Conservation (phyloP, 2,888 invertebrate genomes). For the Syritta pipiens region DNA sequence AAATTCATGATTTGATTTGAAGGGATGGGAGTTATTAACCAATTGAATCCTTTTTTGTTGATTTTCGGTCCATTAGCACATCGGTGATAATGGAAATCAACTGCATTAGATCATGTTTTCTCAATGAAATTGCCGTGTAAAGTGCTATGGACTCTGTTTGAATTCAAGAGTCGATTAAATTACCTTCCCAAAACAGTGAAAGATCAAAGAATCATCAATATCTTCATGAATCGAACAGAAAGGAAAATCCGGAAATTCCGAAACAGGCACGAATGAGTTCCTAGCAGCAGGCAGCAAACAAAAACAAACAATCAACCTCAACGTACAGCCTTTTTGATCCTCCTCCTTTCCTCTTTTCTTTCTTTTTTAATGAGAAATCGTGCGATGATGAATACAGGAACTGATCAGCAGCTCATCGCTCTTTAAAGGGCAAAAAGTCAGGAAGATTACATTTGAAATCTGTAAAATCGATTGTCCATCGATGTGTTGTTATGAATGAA, state of each 20-base stretch:
- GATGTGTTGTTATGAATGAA: constrained; percentile 15
- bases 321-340: constrained; percentile 52
- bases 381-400: constrained; percentile 51
- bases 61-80: constrained; percentile 52
- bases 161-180: no score
- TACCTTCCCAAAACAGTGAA: constrained; percentile 4
- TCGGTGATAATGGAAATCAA: constrained; percentile 56
- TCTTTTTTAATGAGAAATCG: constrained; percentile 24
- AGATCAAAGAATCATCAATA: constrained; percentile 40
- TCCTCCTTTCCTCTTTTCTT: constrained; percentile 41
- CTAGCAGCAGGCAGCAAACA: constrained; percentile 33
- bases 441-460: constrained; percentile 56
- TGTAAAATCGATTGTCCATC: constrained; percentile 51
- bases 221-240: not conserved
- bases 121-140: constrained; percentile 9
- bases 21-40: constrained; percentile 1
- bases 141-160: constrained; percentile 18
- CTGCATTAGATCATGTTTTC: constrained; percentile 34
- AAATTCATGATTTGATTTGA: constrained; percentile 18
- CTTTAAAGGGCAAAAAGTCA: constrained; percentile 64
- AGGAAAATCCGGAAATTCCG: constrained; percentile 60
- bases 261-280: constrained; percentile 51
- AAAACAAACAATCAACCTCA: constrained; percentile 67
- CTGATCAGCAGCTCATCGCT: constrained; percentile 56
- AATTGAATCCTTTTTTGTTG: constrained; percentile 4